Percentiles rank a stretch among this genome's conserved stretches.
Evolutionary conservation across 2,113 vertebrate genomes (phyloP).

Genomic region (Ptilorrhoa leucosticta): DNA sequence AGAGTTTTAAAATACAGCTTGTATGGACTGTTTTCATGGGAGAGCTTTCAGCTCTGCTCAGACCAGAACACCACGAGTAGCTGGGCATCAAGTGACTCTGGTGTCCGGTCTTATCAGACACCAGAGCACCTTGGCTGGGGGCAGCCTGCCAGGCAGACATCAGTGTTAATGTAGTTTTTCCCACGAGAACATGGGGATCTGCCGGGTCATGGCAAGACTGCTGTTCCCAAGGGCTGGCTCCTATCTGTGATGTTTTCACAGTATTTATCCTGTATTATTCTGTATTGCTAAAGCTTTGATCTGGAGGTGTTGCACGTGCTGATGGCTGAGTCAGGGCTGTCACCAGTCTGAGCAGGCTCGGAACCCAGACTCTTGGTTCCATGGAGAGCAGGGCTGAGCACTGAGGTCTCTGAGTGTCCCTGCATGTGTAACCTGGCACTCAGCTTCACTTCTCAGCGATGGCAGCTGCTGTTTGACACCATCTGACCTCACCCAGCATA

Average conservation of each 20-base stretch:
- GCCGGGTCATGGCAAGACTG: rapidly evolving
- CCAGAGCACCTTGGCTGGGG: not conserved
- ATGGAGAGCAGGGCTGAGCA: not conserved
- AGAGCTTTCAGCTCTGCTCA: not conserved
- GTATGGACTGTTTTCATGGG: not conserved
- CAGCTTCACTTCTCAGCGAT: not conserved
- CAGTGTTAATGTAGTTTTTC: rapidly evolving
- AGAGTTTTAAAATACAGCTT: not conserved
- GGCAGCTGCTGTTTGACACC: not conserved
- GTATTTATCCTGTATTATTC: not conserved
- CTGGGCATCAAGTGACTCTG: not conserved
- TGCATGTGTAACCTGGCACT: rapidly evolving
- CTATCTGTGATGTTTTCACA: rapidly evolving
- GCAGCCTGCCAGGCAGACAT: not conserved
- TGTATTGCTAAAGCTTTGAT: rapidly evolving
- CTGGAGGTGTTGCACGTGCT: not conserved
- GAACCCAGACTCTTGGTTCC: not conserved
- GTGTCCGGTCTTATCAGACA: no score
- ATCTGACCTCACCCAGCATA: not conserved
- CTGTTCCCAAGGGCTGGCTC: not conserved
- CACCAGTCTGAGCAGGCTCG: not conserved
- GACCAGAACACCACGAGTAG: not conserved
- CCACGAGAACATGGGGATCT: rapidly evolving
- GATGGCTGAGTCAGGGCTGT: rapidly evolving
- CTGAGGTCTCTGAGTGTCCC: rapidly evolving